These are phyloP conservation scores for Penaeus indicus DNA, from an alignment of 1,140 invertebrate species.

Conservation along the genomic window DNA sequence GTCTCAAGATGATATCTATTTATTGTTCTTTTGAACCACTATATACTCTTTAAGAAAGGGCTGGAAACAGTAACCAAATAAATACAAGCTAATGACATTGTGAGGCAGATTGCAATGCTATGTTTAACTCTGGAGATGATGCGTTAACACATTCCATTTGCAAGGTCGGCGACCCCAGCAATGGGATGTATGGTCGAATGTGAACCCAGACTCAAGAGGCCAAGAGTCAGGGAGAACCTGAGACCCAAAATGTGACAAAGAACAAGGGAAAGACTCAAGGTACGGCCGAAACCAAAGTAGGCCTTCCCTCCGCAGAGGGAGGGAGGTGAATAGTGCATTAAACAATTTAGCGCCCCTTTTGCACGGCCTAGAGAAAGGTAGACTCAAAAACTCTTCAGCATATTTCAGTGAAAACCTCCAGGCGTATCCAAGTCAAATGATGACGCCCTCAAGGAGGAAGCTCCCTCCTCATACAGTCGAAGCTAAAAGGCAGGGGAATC, in stretches of 20 bases:
- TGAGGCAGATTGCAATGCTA: conserved; percentile 10
- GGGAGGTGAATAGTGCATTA: not conserved
- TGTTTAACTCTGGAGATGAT: conserved; percentile 6
- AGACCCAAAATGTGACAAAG: conserved; percentile 26
- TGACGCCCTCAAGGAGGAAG: no score
- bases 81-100: conserved; percentile 15
- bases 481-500: not conserved
- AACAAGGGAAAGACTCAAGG: conserved; percentile 30
- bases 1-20: no score
- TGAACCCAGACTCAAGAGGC: conserved; percentile 13
- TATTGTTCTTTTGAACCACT: no score
- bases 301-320: not conserved
- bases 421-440: no score
- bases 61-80: conserved; percentile 11
- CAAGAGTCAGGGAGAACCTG: conserved; percentile 33
- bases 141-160: not conserved
- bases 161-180: not conserved
- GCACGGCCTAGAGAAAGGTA: not conserved
- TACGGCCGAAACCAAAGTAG: conserved; percentile 26
- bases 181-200: not conserved
- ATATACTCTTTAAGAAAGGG: not conserved
- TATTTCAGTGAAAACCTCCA: conserved; percentile 2
- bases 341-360: not conserved
- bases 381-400: conserved; percentile 10
- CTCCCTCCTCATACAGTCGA: no score